Conservation (phyloP, 1,140 invertebrate species). For the Diabrotica undecimpunctata region DNA sequence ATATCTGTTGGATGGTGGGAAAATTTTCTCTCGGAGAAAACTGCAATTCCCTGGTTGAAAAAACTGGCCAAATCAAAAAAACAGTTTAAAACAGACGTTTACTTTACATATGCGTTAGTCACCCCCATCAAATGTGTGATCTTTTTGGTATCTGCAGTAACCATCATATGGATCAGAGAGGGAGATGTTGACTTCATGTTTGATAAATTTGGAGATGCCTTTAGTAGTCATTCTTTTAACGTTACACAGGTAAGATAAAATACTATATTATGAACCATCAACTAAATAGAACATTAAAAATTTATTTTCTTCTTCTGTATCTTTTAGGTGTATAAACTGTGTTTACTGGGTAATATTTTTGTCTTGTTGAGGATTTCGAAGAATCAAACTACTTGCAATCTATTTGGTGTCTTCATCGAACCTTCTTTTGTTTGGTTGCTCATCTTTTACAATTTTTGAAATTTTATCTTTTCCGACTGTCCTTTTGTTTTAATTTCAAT, state of each 20-base stretch:
- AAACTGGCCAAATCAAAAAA: constrained; percentile 55
- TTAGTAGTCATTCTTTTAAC: constrained; percentile 55
- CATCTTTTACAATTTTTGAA: too few species aligned
- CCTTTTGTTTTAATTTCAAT: too few species aligned
- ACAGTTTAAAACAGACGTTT: constrained; percentile 59
- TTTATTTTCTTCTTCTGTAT: too few species aligned
- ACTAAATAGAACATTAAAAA: too few species aligned
- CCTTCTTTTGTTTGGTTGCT: too few species aligned
- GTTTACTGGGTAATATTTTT: too few species aligned
- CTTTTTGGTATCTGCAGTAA: constrained; percentile 58
- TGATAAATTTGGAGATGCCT: constrained; percentile 47
- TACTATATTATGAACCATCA: too few species aligned
- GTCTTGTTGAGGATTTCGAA: too few species aligned
- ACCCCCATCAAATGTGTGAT: constrained; percentile 63
- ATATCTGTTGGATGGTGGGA: constrained; percentile 84
- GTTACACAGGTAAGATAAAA: constrained; percentile 54
- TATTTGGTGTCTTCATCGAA: too few species aligned
- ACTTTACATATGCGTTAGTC: constrained; percentile 66
- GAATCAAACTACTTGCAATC: too few species aligned
- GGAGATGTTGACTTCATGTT: constrained; percentile 57
- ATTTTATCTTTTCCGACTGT: too few species aligned
- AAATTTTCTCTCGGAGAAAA: constrained; percentile 67
- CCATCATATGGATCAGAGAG: constrained; percentile 54
- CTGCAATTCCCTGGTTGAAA: constrained; percentile 42
- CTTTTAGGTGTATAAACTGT: too few species aligned